A percentile compares a stretch with the other conserved stretches of the same genome.
phyloP scores from a whole-genome alignment of 2,888 invertebrate species.

The Lysandra bellargus region DNA sequence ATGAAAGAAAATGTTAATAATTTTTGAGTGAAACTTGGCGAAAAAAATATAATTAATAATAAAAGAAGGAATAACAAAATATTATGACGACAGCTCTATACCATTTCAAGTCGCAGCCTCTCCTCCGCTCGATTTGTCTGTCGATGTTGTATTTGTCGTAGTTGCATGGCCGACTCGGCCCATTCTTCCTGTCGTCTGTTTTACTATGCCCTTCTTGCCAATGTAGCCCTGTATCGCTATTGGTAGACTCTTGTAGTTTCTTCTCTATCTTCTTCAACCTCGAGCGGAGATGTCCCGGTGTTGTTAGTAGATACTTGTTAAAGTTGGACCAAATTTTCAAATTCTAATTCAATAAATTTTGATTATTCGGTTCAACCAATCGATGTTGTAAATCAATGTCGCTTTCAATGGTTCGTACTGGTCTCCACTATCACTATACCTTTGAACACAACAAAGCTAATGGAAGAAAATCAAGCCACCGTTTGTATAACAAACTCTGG shows the following conservation, averaged over 20 bases:
- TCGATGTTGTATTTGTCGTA: constrained; percentile 80
- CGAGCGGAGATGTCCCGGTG: constrained; percentile 71
- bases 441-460: constrained; percentile 54
- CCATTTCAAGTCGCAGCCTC: constrained; percentile 72
- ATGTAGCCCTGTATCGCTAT: constrained; percentile 70
- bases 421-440: constrained; percentile 69
- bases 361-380: constrained; percentile 63
- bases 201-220: constrained; percentile 71
- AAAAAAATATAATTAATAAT: background rate
- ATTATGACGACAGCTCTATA: constrained; percentile 56
- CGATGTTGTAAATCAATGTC: constrained; percentile 78
- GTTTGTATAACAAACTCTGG: constrained; percentile 36
- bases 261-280: constrained; percentile 69
- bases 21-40: background rate
- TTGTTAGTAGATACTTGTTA: constrained; percentile 67
- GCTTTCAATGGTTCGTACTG: constrained; percentile 78
- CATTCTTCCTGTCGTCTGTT: constrained; percentile 68
- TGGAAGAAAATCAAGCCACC: constrained; percentile 48
- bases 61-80: background rate
- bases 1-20: background rate
- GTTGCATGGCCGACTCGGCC: constrained; percentile 75
- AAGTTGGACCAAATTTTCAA: constrained; percentile 55
- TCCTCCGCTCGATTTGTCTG: constrained; percentile 71
- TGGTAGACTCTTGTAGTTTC: constrained; percentile 77
- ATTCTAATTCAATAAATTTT: constrained; percentile 26